phyloP scores from a whole-genome alignment of 2,797 vertebrate species.

The Phalloptychus januarius region DNA sequence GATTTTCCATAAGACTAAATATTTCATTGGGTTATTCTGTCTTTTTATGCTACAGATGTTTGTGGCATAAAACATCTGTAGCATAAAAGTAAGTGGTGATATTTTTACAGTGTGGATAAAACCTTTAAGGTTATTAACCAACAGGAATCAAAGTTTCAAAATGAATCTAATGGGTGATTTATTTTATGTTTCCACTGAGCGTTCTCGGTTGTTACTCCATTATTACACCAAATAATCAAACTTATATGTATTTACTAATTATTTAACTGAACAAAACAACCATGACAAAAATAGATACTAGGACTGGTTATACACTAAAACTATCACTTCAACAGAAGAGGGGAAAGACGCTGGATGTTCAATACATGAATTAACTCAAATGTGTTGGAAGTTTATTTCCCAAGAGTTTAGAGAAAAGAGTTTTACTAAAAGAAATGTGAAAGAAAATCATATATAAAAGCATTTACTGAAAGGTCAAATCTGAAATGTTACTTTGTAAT shows the following conservation, averaged over 20 bases:
- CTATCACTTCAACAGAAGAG: background rate
- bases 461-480: background rate
- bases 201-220: background rate
- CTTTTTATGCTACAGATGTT: constrained; percentile 17
- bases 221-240: background rate
- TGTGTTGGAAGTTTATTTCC: background rate
- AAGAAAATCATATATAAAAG: too few relatives aligned
- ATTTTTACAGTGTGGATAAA: constrained; percentile 25
- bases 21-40: background rate
- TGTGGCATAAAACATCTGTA: too few relatives aligned
- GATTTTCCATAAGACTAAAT: background rate
- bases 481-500: background rate
- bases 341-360: background rate
- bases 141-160: background rate
- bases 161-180: background rate
- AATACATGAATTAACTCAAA: background rate
- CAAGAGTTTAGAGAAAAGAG: background rate
- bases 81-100: constrained; percentile 89
- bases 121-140: background rate
- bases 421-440: background rate
- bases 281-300: background rate
- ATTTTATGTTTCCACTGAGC: background rate
- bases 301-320: background rate
- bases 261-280: background rate
- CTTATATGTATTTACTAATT: background rate